A percentile compares a stretch with the other conserved stretches of the same genome.
These are phyloP conservation scores for Spea multiplicata DNA, from an alignment of 2,113 vertebrate species.

Conservation along the genomic window DNA sequence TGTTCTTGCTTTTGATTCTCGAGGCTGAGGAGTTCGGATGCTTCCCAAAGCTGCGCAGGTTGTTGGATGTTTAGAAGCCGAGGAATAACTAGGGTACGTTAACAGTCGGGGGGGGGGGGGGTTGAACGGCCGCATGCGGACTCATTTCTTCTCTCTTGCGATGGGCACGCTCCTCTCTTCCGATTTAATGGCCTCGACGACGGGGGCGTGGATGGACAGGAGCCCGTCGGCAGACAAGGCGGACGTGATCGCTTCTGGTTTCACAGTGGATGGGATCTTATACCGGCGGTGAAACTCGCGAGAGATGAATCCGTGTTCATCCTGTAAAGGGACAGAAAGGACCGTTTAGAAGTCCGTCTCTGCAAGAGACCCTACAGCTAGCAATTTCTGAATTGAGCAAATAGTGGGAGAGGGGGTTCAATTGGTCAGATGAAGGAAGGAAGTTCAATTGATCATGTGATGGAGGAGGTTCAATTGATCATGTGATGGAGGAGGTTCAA, in stretches of 20 bases:
- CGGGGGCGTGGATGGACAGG: slow-evolving; percentile 71
- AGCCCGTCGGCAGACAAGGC: slow-evolving; percentile 78
- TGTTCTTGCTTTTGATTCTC: too few relatives aligned
- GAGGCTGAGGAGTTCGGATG: too few relatives aligned
- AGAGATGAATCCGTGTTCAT: slow-evolving; percentile 79
- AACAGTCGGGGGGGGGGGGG: background rate
- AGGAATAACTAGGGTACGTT: background rate
- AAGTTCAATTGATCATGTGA: too few relatives aligned
- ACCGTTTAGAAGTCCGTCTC: background rate
- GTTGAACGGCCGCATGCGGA: background rate
- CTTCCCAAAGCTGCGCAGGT: too few relatives aligned
- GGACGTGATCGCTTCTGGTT: slow-evolving; percentile 68
- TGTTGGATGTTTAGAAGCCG: too few relatives aligned
- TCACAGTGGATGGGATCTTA: slow-evolving; percentile 71
- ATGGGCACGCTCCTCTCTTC: slow-evolving; percentile 47
- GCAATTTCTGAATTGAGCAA: too few relatives aligned
- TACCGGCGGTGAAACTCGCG: slow-evolving; percentile 85
- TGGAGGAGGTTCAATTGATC: too few relatives aligned
- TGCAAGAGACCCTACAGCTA: too few relatives aligned
- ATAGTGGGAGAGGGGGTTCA: too few relatives aligned
- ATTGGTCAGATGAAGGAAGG: too few relatives aligned
- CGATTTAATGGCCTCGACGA: slow-evolving; percentile 34
- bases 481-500: background rate
- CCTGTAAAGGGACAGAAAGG: slow-evolving; percentile 60
- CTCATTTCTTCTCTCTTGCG: slow-evolving; percentile 27